phyloP scores from a whole-genome alignment of 92 coral and sea anemone species.

The Porites lobata region DNA sequence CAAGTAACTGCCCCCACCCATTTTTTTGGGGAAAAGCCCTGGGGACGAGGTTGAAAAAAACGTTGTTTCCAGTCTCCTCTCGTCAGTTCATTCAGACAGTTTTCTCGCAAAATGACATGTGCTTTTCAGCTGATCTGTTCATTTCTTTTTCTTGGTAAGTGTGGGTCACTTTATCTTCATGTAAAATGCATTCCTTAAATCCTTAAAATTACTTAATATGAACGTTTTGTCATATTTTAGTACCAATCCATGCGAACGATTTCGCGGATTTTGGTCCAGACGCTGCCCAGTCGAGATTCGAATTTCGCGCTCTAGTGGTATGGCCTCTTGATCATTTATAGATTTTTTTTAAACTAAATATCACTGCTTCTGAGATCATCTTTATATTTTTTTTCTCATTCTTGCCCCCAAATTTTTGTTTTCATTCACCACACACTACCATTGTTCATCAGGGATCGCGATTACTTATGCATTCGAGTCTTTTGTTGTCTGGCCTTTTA shows the following conservation, averaged over 20 bases:
- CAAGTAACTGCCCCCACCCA: too few species aligned
- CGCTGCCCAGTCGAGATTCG: constrained; percentile 74
- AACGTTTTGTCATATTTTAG: constrained; percentile 41
- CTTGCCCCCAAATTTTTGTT: neutral
- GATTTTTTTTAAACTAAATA: too few species aligned
- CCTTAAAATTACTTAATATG: neutral
- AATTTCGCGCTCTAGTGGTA: constrained; percentile 93
- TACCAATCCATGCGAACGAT: constrained; percentile 41
- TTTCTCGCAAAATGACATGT: neutral
- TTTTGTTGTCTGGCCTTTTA: neutral
- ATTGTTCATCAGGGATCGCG: neutral
- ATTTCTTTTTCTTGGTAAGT: constrained; percentile 21
- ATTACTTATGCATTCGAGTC: neutral
- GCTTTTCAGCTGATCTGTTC: neutral
- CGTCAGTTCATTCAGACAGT: neutral
- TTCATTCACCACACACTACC: neutral
- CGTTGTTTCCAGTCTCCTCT: constrained; percentile 23
- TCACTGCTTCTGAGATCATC: neutral
- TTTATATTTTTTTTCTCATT: neutral
- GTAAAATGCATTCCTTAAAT: neutral
- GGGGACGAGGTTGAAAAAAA: too few species aligned
- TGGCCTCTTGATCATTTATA: neutral
- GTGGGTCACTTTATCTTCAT: neutral
- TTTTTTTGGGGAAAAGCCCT: too few species aligned
- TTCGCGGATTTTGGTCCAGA: constrained; percentile 79